Evolutionary conservation across 2,113 vertebrate genomes (phyloP), one percentile per base, ranked within the genome.

Genomic region (Greenwoodochromis staneri): DNA sequence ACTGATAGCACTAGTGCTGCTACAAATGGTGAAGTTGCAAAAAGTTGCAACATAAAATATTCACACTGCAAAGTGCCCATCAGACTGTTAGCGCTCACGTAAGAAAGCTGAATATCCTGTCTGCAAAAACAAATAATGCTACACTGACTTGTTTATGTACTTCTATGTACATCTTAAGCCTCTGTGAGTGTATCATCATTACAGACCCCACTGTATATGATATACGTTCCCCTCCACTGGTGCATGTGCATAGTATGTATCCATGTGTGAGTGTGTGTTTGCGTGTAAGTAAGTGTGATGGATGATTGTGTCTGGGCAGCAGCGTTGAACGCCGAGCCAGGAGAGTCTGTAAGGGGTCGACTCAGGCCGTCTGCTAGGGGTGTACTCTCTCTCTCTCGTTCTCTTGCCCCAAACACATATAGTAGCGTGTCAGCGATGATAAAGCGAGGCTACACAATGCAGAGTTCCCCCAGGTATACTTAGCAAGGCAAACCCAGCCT

Each of bases 391-490:
- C 85, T 59, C 55, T 27, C 88, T 36, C 47, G 17, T 80, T 40
- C 85, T 63, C 85, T 55, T 80, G 31, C 73, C 19, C 19, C 17
- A 17, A 24, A 63, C 47, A 85, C 66, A 47, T 86, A 91, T 16
- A 83, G 86, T 17, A 76, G 89, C 51, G 63, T 91, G 93, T 94
- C 95, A 93, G 83, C 82, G 9, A 84, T 94, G 93, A 95, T 96
- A 89, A 95, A 96, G 93, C 27, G 55, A 21, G 73, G 84, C 80
- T 78, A n/a, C 87, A 82, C 87, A 80, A 76, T 81, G 69, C 81
- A 42, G 83, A 36, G 85, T 40, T 95, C 96, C 96, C 95, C 90
- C 88, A 89, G 92, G 95, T 92, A 84, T 92, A 96, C 92, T 96
- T 93, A 96, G 94, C 55, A 29, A 93, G 88, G 94, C 82, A 92